A percentile compares a stretch with the other conserved stretches of the same genome.
These are phyloP conservation scores for Origma solitaria DNA, from an alignment of 2,113 vertebrate genomes.

Conservation along the genomic window DNA sequence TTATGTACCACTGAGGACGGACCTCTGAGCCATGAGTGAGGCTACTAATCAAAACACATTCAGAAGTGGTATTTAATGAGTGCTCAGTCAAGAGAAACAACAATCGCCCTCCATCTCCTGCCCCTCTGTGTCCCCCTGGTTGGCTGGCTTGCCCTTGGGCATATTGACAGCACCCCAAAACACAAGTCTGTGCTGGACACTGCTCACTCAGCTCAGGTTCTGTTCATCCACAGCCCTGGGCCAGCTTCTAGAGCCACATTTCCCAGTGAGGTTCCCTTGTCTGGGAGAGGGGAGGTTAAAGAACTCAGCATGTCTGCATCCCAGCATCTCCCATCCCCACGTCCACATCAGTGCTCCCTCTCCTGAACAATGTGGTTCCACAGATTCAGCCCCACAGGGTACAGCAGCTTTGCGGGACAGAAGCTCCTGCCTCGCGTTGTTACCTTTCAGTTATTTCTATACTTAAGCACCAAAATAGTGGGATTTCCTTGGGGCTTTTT, in stretches of 20 bases:
- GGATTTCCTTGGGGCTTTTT: not conserved
- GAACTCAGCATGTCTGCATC: not conserved
- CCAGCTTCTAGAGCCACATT: not conserved
- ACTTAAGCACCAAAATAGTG: not conserved
- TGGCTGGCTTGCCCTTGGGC: not conserved
- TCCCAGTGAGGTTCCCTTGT: not conserved
- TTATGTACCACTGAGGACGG: not conserved
- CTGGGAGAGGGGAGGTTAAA: not conserved
- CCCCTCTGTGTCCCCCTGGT: not conserved
- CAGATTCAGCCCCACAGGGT: not conserved
- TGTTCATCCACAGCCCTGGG: not conserved
- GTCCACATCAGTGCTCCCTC: not conserved
- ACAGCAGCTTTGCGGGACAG: not conserved
- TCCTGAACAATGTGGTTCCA: not conserved
- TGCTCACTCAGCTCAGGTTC: not conserved
- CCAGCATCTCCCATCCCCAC: not conserved
- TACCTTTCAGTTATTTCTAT: not conserved
- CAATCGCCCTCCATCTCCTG: not conserved
- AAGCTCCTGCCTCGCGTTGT: not conserved
- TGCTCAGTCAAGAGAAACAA: not conserved
- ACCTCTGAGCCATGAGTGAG: not conserved
- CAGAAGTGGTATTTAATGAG: fast-evolving
- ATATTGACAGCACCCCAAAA: not conserved
- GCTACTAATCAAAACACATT: not conserved
- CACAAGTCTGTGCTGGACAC: not conserved